Conservation (phyloP, 2,797 vertebrate species). For the Phoeniculus purpureus region DNA sequence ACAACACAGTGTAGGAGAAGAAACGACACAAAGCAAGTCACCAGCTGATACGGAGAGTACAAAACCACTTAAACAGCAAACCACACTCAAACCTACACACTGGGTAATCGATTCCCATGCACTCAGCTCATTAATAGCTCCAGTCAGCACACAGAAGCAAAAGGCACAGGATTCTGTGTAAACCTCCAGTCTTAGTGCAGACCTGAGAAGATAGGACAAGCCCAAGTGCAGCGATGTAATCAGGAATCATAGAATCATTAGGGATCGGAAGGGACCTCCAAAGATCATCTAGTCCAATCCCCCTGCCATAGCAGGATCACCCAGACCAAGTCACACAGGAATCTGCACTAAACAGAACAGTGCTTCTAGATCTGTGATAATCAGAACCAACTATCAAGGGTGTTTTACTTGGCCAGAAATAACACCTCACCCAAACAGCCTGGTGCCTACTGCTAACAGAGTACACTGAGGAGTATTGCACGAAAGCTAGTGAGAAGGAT, state of each 20-base stretch:
- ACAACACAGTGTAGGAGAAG: neutral
- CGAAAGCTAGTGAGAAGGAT: neutral
- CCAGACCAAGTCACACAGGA: neutral
- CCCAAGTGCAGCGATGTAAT: neutral
- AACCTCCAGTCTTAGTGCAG: neutral
- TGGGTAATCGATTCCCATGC: neutral
- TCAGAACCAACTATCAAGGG: neutral
- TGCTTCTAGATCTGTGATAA: neutral
- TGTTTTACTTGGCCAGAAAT: neutral
- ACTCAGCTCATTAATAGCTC: neutral
- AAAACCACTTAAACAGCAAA: conserved; percentile 4
- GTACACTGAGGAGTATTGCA: neutral
- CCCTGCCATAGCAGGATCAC: too few relatives aligned
- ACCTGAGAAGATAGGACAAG: neutral
- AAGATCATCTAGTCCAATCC: too few relatives aligned
- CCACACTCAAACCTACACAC: neutral
- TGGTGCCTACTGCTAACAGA: neutral
- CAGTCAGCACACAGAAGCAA: neutral
- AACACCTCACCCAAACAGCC: neutral
- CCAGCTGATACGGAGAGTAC: neutral
- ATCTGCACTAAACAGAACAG: neutral
- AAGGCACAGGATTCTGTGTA: neutral
- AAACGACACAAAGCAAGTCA: neutral
- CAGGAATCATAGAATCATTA: neutral
- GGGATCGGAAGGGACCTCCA: too few relatives aligned